phyloP scores from a whole-genome alignment of 2,113 vertebrate species.

The Rhegmatorhina hoffmannsi region DNA sequence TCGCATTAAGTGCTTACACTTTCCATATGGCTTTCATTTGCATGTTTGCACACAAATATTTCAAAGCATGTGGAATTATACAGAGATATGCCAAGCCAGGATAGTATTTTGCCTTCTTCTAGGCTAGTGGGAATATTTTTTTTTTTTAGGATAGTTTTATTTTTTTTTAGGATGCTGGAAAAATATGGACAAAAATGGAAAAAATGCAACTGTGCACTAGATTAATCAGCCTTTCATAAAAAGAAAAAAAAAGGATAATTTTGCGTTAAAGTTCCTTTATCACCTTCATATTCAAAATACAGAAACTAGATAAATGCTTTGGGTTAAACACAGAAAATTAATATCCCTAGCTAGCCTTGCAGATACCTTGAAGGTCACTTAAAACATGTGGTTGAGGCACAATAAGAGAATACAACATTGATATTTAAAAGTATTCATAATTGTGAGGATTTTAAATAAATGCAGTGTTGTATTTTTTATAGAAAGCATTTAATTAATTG shows the following conservation, averaged over 20 bases:
- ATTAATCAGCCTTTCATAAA: not conserved
- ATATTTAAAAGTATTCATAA: not conserved
- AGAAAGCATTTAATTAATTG: not conserved
- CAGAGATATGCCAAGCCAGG: not conserved
- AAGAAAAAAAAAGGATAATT: not conserved
- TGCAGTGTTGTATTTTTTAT: not conserved
- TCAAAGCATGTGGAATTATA: not conserved
- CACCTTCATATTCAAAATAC: constrained; percentile 13
- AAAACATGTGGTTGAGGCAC: not conserved
- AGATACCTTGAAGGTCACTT: not conserved
- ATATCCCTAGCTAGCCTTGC: not conserved
- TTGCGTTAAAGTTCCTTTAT: constrained; percentile 24
- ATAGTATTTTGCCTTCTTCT: not conserved
- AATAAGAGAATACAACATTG: not conserved
- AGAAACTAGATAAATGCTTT: constrained; percentile 2
- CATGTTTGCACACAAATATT: not conserved
- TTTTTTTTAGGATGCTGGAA: not conserved
- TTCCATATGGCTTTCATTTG: not conserved
- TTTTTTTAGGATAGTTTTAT: not conserved
- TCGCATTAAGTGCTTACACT: not conserved
- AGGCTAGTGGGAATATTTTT: not conserved
- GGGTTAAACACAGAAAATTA: constrained; percentile 21
- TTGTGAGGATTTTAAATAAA: not conserved
- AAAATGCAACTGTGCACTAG: not conserved
- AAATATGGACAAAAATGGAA: not conserved